Evolutionary conservation across 1,140 invertebrate genomes (phyloP).

Genomic region (Chironomus striatipennis): DNA sequence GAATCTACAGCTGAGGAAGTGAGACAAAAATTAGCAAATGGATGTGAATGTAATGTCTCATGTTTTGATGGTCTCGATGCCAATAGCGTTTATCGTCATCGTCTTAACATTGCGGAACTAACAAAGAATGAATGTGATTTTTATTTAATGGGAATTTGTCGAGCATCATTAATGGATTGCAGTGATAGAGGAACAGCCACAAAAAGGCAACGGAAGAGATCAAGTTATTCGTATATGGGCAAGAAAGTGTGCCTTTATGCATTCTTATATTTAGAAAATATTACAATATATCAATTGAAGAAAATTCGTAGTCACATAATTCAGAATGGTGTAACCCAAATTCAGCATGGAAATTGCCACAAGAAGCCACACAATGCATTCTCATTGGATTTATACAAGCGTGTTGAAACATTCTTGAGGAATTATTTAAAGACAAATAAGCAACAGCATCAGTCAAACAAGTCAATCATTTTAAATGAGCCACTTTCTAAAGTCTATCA

Average conservation of each 20-base stretch:
- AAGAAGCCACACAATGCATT: constrained; percentile 76
- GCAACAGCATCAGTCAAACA: constrained; percentile 42
- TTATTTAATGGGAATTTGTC: constrained; percentile 74
- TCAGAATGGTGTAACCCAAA: constrained; percentile 64
- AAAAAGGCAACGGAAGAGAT: constrained; percentile 57
- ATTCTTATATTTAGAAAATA: constrained; percentile 70
- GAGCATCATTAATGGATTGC: constrained; percentile 61
- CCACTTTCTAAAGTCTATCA: constrained; percentile 64
- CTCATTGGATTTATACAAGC: constrained; percentile 65
- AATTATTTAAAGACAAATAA: constrained; percentile 56
- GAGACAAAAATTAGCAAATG: constrained; percentile 54
- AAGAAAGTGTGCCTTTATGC: constrained; percentile 67
- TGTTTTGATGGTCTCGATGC: constrained; percentile 63
- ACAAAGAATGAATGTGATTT: constrained; percentile 66
- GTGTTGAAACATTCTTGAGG: constrained; percentile 65
- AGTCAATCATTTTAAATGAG: constrained; percentile 45
- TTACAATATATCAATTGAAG: constrained; percentile 70
- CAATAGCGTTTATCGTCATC: constrained; percentile 62
- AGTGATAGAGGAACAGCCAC: constrained; percentile 54
- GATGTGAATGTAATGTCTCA: constrained; percentile 68
- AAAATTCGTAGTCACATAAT: constrained; percentile 67
- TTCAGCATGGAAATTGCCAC: constrained; percentile 68
- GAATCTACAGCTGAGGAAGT: constrained; percentile 54
- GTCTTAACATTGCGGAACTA: constrained; percentile 67
- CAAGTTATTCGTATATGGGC: constrained; percentile 67